Evolutionary conservation across 2,113 vertebrate genomes (phyloP), one percentile per base, ranked within the genome.

Genomic region (Dipodomys spectabilis): DNA sequence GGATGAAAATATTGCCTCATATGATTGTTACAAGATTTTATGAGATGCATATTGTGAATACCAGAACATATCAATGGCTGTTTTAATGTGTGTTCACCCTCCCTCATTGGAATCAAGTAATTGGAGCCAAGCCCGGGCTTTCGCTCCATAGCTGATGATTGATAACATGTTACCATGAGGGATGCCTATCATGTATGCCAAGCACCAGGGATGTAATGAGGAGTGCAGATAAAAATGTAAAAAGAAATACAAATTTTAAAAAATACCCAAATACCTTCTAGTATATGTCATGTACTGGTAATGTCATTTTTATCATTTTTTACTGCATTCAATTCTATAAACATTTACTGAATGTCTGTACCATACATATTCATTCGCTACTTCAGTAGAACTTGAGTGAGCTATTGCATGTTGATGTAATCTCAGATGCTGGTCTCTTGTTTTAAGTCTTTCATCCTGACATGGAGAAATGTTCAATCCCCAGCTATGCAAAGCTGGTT

Each of bases 281-380:
- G 85, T 69, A 62, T 78, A 88, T 44, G 60, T 90, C 95, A 90
- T 88, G 79, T 94, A 94, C 68, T 91, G 13, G 73, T 87, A 93
- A 95, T 88, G 90, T 92, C 81, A 92, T 71, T 92, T 95, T 88
- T 94, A 88, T 93, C 95, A 93, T 93, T 92, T 49, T 96, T 87
- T 94, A 96, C 90, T 95, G 44, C 85, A 92, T 94, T 95, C 77
- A 95, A 93, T 94, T 92, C 92, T 78, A 84, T 91, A 94, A 96
- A 94, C 87, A 96, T 84, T 95, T 87, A 94, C 82, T 89, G 92
- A 94, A 93, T 85, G 87, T 75, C 90, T 65, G 25, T 0, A 12
- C 45, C 84, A 95, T 89, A 84, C 93, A 93, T 84, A 92, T 95
- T 91, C 93, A 96, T 87, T 92, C 32, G 69, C 93, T 45, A 64